phyloP scores from a whole-genome alignment of 2,797 vertebrate species.

The Rhinella marina region DNA sequence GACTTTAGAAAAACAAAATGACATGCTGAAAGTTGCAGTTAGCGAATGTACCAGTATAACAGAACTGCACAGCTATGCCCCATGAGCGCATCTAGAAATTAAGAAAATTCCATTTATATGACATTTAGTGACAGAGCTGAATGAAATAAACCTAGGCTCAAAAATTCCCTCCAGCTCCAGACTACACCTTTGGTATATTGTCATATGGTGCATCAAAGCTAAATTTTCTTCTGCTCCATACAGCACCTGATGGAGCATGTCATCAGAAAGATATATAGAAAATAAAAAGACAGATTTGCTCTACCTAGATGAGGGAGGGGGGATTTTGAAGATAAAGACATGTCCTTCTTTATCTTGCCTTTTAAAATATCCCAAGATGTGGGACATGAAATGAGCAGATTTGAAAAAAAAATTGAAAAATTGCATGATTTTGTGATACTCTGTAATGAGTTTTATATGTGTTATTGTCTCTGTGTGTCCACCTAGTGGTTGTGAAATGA shows the following conservation, averaged over 20 bases:
- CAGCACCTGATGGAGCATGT: background rate
- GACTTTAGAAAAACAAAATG: conserved; percentile 67
- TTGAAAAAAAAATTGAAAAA: too few relatives aligned
- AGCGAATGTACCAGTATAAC: conserved; percentile 19
- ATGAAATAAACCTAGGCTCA: background rate
- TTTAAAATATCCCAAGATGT: too few relatives aligned
- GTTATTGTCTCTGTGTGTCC: too few relatives aligned
- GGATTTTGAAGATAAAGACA: too few relatives aligned
- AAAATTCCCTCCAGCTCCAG: background rate
- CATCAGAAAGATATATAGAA: background rate
- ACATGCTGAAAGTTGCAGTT: conserved; percentile 59
- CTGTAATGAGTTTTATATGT: too few relatives aligned
- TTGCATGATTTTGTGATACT: too few relatives aligned
- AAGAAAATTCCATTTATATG: background rate
- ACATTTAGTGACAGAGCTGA: background rate
- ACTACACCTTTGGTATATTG: background rate
- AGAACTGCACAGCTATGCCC: background rate
- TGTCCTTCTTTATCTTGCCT: too few relatives aligned
- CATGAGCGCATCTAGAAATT: background rate
- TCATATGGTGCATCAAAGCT: background rate
- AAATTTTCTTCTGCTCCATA: too few relatives aligned
- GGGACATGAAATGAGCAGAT: too few relatives aligned
- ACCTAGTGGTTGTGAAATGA: too few relatives aligned
- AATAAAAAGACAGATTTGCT: background rate
- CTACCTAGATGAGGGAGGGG: too few relatives aligned